A percentile compares a stretch with the other conserved stretches of the same genome.
Evolutionary conservation across 2,797 vertebrate genomes (phyloP).

Genomic region (Hoplostethus atlanticus): DNA sequence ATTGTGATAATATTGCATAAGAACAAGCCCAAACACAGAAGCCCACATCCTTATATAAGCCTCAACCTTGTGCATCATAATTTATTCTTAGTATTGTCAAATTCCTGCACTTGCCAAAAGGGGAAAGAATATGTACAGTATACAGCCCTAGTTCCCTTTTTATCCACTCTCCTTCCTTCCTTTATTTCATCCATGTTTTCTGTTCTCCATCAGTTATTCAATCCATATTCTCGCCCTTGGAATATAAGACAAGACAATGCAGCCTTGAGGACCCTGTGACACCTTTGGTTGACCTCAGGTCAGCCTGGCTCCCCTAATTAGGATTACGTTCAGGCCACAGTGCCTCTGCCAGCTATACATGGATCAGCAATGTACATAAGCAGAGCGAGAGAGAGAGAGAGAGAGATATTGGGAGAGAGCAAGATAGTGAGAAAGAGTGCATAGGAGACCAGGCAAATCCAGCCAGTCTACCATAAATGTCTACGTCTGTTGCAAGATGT

Average conservation of each 20-base stretch:
- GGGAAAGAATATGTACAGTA: constrained; percentile 24
- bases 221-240: constrained; percentile 51
- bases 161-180: constrained; percentile 44
- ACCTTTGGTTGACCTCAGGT: constrained; percentile 42
- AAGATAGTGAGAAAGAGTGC: neutral
- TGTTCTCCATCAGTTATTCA: constrained; percentile 64
- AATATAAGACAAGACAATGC: constrained; percentile 44
- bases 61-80: constrained; percentile 24
- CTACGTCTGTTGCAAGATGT: constrained; percentile 22
- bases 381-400: constrained; percentile 19
- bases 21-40: constrained; percentile 4
- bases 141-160: constrained; percentile 54
- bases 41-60: constrained; percentile 14
- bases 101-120: constrained; percentile 29
- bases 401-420: neutral
- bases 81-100: constrained; percentile 12
- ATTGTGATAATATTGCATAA: neutral
- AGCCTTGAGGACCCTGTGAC: constrained; percentile 21
- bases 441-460: constrained; percentile 15
- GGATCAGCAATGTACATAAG: constrained; percentile 42
- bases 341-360: constrained; percentile 38
- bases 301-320: constrained; percentile 55
- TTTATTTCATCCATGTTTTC: constrained; percentile 40
- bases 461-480: constrained; percentile 21
- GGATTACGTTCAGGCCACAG: constrained; percentile 38